Conservation (phyloP, 2,113 vertebrate species). For the Hypomesus transpacificus region DNA sequence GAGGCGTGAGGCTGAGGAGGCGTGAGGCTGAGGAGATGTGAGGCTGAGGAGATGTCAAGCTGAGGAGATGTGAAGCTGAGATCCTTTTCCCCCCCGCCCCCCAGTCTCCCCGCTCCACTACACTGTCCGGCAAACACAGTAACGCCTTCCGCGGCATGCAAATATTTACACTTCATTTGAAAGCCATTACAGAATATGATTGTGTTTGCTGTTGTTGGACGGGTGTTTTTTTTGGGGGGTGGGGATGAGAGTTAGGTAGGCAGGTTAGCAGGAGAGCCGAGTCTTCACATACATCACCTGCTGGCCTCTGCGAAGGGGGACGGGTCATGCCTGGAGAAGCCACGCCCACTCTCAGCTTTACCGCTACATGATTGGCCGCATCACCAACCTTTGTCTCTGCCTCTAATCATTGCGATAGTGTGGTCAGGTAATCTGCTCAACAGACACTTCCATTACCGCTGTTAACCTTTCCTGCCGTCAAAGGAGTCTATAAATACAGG, state of each 20-base stretch:
- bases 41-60: too few species aligned
- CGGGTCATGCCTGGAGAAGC: background rate
- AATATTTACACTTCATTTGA: slow-evolving; percentile 72
- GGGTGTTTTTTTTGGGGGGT: slow-evolving; percentile 60
- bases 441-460: slow-evolving; percentile 5
- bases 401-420: slow-evolving; percentile 2
- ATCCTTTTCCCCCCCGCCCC: too few species aligned
- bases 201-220: slow-evolving; percentile 65
- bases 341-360: slow-evolving; percentile 1
- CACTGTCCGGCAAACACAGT: background rate
- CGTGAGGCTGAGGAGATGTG: too few species aligned
- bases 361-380: slow-evolving; percentile 11
- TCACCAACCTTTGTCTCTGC: background rate
- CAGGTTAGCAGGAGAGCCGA: slow-evolving; percentile 46
- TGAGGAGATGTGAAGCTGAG: too few species aligned
- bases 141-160: slow-evolving; percentile 11
- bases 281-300: slow-evolving; percentile 3
- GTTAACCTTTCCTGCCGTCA: slow-evolving; percentile 15
- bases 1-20: too few species aligned
- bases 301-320: slow-evolving; percentile 4
- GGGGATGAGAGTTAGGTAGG: slow-evolving; percentile 39
- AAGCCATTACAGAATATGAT: slow-evolving; percentile 66
- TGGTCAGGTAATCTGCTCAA: slow-evolving; percentile 10
- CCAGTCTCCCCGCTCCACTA: background rate
- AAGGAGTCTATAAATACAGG: slow-evolving; percentile 6